These are phyloP conservation scores for Meloidogyne hapla DNA, from an alignment of 1,140 invertebrate species.

Conservation along the genomic window DNA sequence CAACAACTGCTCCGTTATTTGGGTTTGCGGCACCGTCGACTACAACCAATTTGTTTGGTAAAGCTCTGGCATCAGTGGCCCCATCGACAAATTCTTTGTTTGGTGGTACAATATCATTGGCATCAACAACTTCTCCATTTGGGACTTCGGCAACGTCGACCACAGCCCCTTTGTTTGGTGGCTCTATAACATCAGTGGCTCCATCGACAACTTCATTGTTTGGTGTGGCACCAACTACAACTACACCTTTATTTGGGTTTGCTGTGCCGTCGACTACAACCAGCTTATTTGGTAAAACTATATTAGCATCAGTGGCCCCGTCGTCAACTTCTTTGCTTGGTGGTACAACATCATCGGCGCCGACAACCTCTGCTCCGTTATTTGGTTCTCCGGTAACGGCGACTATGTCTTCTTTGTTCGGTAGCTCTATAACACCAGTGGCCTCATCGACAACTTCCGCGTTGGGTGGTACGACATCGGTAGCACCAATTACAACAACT, in stretches of 20 bases:
- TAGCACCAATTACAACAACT: background rate
- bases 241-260: background rate
- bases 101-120: background rate
- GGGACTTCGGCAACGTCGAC: background rate
- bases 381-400: background rate
- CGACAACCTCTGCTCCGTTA: background rate
- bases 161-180: too few species aligned
- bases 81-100: too few species aligned
- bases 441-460: background rate
- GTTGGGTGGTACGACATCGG: background rate
- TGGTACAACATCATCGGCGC: background rate
- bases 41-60: too few species aligned
- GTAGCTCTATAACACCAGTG: background rate
- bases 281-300: slow-evolving; percentile 3
- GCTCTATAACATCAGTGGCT: background rate
- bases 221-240: background rate
- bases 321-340: slow-evolving; percentile 1
- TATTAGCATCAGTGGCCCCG: background rate
- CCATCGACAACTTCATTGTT: background rate
- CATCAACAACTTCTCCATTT: background rate
- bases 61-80: too few species aligned
- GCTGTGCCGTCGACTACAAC: background rate
- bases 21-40: background rate
- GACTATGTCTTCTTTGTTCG: background rate
- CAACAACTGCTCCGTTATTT: slow-evolving; percentile 11